These are phyloP conservation scores for Tetraodon nigroviridis DNA, from an alignment of 2,113 vertebrate genomes.

Conservation along the genomic window DNA sequence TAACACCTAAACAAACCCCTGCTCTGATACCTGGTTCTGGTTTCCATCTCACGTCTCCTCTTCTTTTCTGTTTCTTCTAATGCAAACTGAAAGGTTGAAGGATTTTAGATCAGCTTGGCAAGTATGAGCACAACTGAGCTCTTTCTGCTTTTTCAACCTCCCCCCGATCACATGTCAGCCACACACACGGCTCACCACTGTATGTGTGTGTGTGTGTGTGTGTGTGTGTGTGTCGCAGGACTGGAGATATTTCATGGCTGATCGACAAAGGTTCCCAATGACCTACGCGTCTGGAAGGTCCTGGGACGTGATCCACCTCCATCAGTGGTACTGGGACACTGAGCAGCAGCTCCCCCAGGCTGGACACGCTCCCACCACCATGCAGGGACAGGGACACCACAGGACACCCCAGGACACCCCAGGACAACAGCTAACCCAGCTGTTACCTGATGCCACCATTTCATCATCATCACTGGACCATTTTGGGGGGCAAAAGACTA, in stretches of 20 bases:
- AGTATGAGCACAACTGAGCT: conserved; percentile 59
- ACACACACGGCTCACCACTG: not conserved
- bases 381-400: too few species aligned
- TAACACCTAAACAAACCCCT: not conserved
- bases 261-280: conserved; percentile 77
- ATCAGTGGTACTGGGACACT: conserved; percentile 64
- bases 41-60: conserved; percentile 25
- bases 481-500: conserved; percentile 25
- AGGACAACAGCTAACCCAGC: conserved; percentile 23
- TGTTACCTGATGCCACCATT: conserved; percentile 41
- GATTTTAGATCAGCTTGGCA: conserved; percentile 72
- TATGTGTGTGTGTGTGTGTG: too few species aligned
- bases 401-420: conserved; percentile 2
- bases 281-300: conserved; percentile 36
- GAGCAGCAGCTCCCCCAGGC: conserved; percentile 53
- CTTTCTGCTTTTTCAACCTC: conserved; percentile 15
- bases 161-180: not conserved
- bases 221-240: conserved; percentile 50
- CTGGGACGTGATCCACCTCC: conserved; percentile 24
- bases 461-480: conserved; percentile 39
- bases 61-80: conserved; percentile 51
- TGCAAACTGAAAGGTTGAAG: conserved; percentile 62
- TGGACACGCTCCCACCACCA: conserved; percentile 1
- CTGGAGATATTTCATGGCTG: conserved; percentile 80
- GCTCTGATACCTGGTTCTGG: not conserved